Evolutionary conservation across 2,797 vertebrate genomes (phyloP).

Genomic region (Pangasius djambal): DNA sequence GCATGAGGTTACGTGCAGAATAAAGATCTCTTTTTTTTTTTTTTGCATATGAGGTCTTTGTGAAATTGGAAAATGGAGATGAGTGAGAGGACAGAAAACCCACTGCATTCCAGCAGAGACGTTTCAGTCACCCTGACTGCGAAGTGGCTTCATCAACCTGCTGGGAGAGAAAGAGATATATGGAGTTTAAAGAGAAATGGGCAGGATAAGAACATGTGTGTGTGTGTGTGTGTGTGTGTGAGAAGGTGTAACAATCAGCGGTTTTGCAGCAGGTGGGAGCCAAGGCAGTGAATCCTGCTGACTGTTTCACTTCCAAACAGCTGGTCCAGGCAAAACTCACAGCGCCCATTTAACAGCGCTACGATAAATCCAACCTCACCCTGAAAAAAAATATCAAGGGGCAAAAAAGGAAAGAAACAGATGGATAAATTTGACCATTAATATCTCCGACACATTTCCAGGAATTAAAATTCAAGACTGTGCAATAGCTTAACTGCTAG

Average conservation of each 20-base stretch:
- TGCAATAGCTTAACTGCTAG: constrained; percentile 46
- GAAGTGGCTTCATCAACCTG: constrained; percentile 21
- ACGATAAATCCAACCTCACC: constrained; percentile 57
- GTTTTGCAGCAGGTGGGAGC: constrained; percentile 41
- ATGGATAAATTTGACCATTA: constrained; percentile 58
- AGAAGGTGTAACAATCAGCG: background rate
- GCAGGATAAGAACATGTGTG: background rate
- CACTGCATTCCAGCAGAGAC: background rate
- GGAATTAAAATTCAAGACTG: constrained; percentile 69
- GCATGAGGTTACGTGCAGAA: background rate
- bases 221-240: background rate
- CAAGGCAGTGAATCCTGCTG: constrained; percentile 61
- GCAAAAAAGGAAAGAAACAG: constrained; percentile 55
- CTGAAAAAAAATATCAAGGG: background rate
- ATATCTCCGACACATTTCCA: constrained; percentile 67
- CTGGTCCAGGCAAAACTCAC: constrained; percentile 64
- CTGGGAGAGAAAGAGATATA: constrained; percentile 19
- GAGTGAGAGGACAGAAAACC: background rate
- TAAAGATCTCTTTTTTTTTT: too few relatives aligned
- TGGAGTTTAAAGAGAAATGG: background rate
- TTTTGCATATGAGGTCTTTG: background rate
- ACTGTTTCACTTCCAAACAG: constrained; percentile 61
- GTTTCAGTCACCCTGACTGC: background rate
- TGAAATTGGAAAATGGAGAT: background rate
- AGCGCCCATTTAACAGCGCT: constrained; percentile 65